phyloP scores from a whole-genome alignment of 2,888 invertebrate species.

The Amorpha juglandis region DNA sequence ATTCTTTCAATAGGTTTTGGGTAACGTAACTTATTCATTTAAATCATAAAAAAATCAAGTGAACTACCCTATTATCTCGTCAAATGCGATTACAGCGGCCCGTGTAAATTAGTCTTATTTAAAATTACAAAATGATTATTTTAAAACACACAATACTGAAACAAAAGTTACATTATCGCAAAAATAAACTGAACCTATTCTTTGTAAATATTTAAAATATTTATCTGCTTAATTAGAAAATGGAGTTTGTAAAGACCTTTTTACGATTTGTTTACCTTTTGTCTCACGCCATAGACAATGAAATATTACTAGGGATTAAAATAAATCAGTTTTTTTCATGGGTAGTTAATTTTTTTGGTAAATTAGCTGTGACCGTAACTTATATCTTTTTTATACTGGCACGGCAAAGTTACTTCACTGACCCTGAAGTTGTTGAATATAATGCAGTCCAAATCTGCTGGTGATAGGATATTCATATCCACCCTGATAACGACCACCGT shows the following conservation, averaged over 20 bases:
- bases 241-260: not conserved
- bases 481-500: no score
- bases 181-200: not conserved
- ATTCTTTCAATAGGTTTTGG: no score
- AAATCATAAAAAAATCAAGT: no score
- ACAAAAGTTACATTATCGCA: not conserved
- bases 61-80: no score
- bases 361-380: not conserved
- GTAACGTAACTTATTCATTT: no score
- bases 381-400: no score
- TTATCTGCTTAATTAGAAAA: not conserved
- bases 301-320: not conserved
- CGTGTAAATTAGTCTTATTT: no score
- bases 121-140: not conserved
- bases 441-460: no score
- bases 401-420: no score
- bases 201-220: not conserved
- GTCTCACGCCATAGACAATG: not conserved
- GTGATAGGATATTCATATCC: no score
- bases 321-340: not conserved
- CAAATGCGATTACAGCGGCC: no score
- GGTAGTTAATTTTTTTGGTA: not conserved
- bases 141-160: not conserved
- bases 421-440: no score
- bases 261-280: slow-evolving; percentile 3